phyloP scores from a whole-genome alignment of 2,113 vertebrate genomes.

The Lontra canadensis region DNA sequence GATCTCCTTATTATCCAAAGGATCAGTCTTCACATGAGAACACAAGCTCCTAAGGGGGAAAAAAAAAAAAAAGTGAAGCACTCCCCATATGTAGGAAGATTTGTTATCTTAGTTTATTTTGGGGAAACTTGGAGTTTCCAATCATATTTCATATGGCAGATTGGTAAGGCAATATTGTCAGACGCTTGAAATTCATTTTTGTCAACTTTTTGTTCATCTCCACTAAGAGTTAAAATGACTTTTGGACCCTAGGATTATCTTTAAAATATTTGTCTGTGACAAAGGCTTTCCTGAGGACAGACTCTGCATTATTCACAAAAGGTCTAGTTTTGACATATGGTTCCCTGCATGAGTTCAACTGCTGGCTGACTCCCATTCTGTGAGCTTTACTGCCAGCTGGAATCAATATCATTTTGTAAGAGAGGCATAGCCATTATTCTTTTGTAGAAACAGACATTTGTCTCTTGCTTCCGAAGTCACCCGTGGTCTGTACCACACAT shows the following conservation, averaged over 20 bases:
- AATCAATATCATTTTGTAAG: constrained; percentile 59
- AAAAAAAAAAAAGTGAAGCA: neutral
- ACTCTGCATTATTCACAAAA: constrained; percentile 30
- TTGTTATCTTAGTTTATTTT: neutral
- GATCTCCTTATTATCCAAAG: neutral
- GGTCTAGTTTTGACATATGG: constrained; percentile 56
- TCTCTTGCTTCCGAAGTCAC: constrained; percentile 29
- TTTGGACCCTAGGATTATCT: constrained; percentile 62
- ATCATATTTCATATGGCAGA: neutral
- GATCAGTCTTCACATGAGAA: neutral
- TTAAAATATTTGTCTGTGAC: constrained; percentile 60
- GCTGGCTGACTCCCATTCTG: constrained; percentile 42
- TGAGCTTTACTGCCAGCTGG: constrained; percentile 41
- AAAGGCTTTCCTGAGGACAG: constrained; percentile 29
- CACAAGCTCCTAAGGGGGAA: neutral
- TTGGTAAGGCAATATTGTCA: neutral
- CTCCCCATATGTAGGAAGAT: neutral
- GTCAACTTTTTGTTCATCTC: neutral
- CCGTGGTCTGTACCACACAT: neutral
- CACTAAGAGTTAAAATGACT: constrained; percentile 25
- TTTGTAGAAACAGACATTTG: constrained; percentile 56
- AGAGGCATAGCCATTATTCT: constrained; percentile 47
- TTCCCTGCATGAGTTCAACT: constrained; percentile 26
- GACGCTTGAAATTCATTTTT: neutral
- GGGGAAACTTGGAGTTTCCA: neutral